phyloP scores from a whole-genome alignment of 2,113 vertebrate genomes.

The Tupaia tana region DNA sequence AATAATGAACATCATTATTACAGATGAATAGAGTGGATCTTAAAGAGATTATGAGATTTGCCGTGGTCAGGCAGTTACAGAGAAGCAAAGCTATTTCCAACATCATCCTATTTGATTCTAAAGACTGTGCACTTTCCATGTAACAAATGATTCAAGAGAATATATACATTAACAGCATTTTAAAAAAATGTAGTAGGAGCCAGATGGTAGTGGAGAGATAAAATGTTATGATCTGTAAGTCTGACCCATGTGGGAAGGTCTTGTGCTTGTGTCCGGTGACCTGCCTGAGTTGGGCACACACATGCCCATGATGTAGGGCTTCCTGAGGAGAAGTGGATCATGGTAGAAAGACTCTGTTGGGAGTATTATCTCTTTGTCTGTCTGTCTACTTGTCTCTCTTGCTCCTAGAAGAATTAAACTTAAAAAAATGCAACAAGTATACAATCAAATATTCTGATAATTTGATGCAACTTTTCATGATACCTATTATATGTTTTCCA shows the following conservation, averaged over 20 bases:
- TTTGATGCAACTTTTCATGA: background rate
- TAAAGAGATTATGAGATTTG: background rate
- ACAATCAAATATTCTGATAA: background rate
- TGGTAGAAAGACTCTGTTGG: too few relatives aligned
- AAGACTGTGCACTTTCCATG: background rate
- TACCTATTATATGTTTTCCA: background rate
- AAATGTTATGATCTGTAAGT: too few relatives aligned
- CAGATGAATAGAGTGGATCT: background rate
- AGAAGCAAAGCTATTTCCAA: background rate
- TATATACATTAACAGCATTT: background rate
- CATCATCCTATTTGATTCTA: background rate
- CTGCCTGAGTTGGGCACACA: too few relatives aligned
- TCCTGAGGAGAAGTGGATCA: too few relatives aligned
- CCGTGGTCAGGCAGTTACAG: background rate
- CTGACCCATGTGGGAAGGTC: too few relatives aligned
- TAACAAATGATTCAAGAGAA: background rate
- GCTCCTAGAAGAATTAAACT: too few relatives aligned
- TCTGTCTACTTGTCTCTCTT: too few relatives aligned
- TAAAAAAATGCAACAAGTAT: too few relatives aligned
- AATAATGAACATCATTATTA: background rate
- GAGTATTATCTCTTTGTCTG: too few relatives aligned
- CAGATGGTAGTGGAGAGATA: too few relatives aligned
- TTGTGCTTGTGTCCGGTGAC: too few relatives aligned
- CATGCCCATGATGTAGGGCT: too few relatives aligned
- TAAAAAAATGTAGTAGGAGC: background rate